phyloP scores from a whole-genome alignment of 1,140 invertebrate species.

The Amphibalanus amphitrite region DNA sequence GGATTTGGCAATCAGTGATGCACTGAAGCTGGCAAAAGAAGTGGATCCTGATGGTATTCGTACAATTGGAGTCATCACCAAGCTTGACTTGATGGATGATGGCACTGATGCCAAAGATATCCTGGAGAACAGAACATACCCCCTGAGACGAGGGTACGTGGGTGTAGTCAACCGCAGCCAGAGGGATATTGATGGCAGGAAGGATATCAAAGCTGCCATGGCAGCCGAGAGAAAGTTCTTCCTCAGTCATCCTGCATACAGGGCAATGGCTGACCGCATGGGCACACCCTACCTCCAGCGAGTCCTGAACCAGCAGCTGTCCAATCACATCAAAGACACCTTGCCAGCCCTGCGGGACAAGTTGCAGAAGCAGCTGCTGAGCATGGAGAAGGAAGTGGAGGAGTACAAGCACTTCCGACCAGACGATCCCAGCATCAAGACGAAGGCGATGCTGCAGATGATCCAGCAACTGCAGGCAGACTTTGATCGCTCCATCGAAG shows the following conservation, averaged over 20 bases:
- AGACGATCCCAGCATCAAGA: conserved; percentile 95
- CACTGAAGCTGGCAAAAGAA: conserved; percentile 85
- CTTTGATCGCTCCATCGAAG: conserved; percentile 96
- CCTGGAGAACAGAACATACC: conserved; percentile 90
- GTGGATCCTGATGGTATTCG: conserved; percentile 83
- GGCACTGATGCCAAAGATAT: conserved; percentile 97
- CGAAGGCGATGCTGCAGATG: conserved; percentile 99
- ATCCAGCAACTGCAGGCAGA: conserved; percentile 94
- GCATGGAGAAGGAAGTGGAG: conserved; percentile 72
- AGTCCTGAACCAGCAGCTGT: conserved; percentile 94
- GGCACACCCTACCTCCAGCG: conserved; percentile 97
- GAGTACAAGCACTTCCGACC: conserved; percentile 98
- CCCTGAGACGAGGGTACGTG: conserved; percentile 86
- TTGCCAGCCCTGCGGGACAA: conserved; percentile 86
- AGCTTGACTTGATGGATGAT: conserved; percentile 98
- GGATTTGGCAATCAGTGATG: conserved; percentile 91
- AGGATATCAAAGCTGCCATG: conserved; percentile 90
- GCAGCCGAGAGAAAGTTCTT: conserved; percentile 97
- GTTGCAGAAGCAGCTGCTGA: conserved; percentile 49
- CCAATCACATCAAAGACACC: conserved; percentile 97
- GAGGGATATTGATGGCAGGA: conserved; percentile 53
- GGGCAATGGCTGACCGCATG: conserved; percentile 86
- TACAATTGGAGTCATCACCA: conserved; percentile 98
- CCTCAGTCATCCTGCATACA: conserved; percentile 45
- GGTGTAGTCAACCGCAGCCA: conserved; percentile 98